phyloP scores from a whole-genome alignment of 2,797 vertebrate genomes.

The Siniperca obscura region DNA sequence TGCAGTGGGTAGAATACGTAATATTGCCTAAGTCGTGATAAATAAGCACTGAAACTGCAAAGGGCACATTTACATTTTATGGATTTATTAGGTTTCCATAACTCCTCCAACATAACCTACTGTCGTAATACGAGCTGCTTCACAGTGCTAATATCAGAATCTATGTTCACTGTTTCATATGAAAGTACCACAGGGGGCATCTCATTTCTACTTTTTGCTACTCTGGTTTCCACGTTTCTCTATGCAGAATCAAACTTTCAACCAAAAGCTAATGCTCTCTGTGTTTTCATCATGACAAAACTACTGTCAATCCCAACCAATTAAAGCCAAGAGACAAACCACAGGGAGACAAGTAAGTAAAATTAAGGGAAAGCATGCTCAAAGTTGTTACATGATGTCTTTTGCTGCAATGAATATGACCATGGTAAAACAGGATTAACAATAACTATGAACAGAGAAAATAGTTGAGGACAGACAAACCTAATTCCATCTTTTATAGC shows the following conservation, averaged over 20 bases:
- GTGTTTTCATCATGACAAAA: not conserved
- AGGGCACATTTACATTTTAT: not conserved
- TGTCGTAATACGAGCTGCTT: not conserved
- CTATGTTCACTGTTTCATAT: not conserved
- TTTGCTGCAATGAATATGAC: not conserved
- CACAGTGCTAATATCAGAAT: not conserved
- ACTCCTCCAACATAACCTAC: not conserved
- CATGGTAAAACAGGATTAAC: not conserved
- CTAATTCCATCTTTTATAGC: not conserved
- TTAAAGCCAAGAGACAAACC: not conserved
- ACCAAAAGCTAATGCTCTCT: not conserved
- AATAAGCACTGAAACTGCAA: conserved; percentile 1
- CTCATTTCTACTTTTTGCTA: not conserved
- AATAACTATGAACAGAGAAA: not conserved
- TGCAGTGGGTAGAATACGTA: not conserved
- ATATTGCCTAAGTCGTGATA: not conserved
- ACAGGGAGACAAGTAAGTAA: not conserved
- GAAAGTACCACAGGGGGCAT: not conserved
- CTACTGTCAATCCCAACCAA: not conserved
- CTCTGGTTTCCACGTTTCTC: not conserved
- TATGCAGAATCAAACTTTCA: not conserved
- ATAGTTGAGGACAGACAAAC: not conserved
- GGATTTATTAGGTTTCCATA: conserved; percentile 1
- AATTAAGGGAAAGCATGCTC: not conserved
- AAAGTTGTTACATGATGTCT: not conserved